Evolutionary conservation across 2,888 invertebrate genomes (phyloP).

Genomic region (Chymomyza procnemis): DNA sequence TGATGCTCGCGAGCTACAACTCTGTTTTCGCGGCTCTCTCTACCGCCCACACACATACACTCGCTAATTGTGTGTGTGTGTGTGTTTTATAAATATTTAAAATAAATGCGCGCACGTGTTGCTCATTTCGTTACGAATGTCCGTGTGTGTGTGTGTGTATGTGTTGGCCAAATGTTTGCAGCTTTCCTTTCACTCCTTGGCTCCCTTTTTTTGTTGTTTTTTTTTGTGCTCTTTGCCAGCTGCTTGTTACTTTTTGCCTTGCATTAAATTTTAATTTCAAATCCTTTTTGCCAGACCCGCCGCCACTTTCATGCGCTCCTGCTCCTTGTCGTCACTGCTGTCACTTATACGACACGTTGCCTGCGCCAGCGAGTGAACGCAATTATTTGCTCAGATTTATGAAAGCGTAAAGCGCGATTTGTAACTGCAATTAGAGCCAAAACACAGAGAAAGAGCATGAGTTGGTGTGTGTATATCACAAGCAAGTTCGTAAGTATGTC

Average conservation of each 20-base stretch:
- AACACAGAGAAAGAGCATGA: conserved; percentile 19
- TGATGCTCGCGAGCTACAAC: not conserved
- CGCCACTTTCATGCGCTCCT: not conserved
- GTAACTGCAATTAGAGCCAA: conserved; percentile 52
- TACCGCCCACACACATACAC: conserved; percentile 7
- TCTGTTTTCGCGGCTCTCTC: not conserved
- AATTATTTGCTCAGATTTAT: conserved; percentile 9
- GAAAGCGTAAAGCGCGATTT: not conserved
- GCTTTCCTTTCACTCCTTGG: no score
- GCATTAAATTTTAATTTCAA: conserved; percentile 49
- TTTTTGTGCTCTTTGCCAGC: conserved; percentile 7
- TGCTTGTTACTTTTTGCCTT: conserved; percentile 2
- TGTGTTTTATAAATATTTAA: conserved; percentile 62
- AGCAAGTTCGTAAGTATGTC: not conserved
- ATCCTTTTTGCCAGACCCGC: conserved; percentile 51
- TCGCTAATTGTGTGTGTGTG: not conserved
- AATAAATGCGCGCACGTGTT: conserved; percentile 61
- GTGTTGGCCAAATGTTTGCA: conserved; percentile 2
- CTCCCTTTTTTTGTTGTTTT: not conserved
- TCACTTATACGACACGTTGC: not conserved
- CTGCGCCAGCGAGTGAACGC: not conserved
- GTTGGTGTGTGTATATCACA: not conserved
- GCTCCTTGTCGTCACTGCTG: not conserved
- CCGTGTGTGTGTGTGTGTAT: conserved; percentile 1
- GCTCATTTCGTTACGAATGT: conserved; percentile 44